Evolutionary conservation across 2,113 vertebrate genomes (phyloP).

Genomic region (Lycocorax pyrrhopterus): DNA sequence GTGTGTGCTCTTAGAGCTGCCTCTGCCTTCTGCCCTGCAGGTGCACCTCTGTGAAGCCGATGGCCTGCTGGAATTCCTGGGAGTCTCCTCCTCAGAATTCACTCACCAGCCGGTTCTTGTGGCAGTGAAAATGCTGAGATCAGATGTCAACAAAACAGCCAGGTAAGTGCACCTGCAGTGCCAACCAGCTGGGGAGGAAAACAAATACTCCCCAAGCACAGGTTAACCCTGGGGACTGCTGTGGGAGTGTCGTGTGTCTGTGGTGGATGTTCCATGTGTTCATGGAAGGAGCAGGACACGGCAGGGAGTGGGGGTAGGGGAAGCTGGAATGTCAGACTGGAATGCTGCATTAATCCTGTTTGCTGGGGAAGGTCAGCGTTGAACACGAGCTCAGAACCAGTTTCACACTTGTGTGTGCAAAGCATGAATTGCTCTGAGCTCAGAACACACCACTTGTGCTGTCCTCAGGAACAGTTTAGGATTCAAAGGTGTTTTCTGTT

Average conservation of each 20-base stretch:
- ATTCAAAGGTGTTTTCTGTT: not conserved
- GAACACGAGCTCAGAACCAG: not conserved
- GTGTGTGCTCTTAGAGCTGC: not conserved
- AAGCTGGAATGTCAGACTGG: fast-evolving
- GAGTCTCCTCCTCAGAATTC: conserved; percentile 63
- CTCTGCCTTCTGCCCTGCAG: conserved; percentile 61
- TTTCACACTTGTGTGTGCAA: not conserved
- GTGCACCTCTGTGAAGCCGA: conserved; percentile 97
- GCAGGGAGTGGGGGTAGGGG: not conserved
- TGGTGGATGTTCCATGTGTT: not conserved
- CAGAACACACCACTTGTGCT: not conserved
- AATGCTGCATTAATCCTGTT: not conserved
- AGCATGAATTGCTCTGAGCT: not conserved
- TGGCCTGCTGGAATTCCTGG: conserved; percentile 78
- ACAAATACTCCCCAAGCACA: not conserved
- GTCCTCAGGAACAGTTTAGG: not conserved
- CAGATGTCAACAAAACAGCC: conserved; percentile 96
- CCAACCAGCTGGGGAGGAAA: not conserved
- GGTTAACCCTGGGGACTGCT: not conserved
- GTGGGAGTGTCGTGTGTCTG: not conserved
- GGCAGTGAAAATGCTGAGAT: conserved; percentile 93
- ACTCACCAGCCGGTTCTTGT: conserved; percentile 83
- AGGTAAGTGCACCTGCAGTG: conserved; percentile 65
- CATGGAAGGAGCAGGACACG: not conserved
- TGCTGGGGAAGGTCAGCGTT: not conserved